Conservation (phyloP, 2,797 vertebrate species). For the Champsocephalus gunnari region DNA sequence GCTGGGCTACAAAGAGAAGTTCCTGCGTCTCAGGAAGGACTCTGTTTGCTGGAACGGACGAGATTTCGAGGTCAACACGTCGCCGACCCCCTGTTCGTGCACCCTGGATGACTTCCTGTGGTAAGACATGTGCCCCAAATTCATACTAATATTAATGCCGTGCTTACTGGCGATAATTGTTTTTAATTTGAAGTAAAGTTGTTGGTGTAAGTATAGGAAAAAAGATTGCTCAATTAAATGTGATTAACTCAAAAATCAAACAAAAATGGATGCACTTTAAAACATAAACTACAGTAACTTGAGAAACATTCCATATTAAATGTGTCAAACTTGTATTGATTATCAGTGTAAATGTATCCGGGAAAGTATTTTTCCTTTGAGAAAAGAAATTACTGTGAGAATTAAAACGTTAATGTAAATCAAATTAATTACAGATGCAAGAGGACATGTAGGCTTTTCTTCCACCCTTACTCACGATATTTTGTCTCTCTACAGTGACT, state of each 20-base stretch:
- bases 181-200: not conserved
- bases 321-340: not conserved
- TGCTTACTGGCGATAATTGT: too few relatives aligned
- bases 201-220: not conserved
- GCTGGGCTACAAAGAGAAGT: slow-evolving; percentile 94
- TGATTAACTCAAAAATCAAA: slow-evolving; percentile 1
- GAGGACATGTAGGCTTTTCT: not conserved
- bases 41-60: slow-evolving; percentile 94
- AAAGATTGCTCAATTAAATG: not conserved
- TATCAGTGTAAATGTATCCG: not conserved
- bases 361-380: not conserved
- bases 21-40: slow-evolving; percentile 90
- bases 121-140: slow-evolving; percentile 72
- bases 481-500: slow-evolving; percentile 86
- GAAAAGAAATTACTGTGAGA: not conserved
- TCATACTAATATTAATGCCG: too few relatives aligned
- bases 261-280: slow-evolving; percentile 1
- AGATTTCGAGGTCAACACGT: slow-evolving; percentile 86
- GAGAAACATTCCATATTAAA: not conserved
- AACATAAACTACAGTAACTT: slow-evolving; percentile 3
- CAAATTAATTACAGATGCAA: too few relatives aligned
- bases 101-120: slow-evolving; percentile 95
- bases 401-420: not conserved
- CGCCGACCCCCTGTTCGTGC: slow-evolving; percentile 88
- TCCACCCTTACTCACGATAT: not conserved